A percentile compares a stretch with the other conserved stretches of the same genome.
phyloP scores from a whole-genome alignment of 2,797 vertebrate species.

The Danio choprae region DNA sequence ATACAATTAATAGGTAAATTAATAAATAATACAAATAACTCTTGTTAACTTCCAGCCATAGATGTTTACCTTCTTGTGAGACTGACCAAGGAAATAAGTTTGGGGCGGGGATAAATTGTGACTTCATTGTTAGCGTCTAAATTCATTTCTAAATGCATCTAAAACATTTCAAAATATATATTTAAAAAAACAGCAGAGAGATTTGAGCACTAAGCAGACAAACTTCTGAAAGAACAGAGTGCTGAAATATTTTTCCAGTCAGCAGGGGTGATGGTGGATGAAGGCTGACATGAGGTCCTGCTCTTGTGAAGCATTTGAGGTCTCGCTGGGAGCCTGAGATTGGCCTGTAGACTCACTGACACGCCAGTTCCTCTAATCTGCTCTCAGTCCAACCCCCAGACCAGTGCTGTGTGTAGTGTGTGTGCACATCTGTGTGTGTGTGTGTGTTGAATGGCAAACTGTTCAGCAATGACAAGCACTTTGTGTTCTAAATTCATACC shows the following conservation, averaged over 20 bases:
- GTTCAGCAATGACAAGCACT: too few relatives aligned
- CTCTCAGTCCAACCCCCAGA: constrained; percentile 61
- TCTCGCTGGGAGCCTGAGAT: not conserved
- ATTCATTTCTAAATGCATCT: too few relatives aligned
- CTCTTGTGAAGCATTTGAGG: constrained; percentile 17
- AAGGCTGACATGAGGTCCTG: constrained; percentile 46
- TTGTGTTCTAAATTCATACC: too few relatives aligned
- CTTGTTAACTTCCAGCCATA: too few relatives aligned
- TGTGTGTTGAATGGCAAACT: not conserved
- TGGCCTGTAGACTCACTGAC: constrained; percentile 37
- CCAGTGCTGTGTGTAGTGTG: not conserved
- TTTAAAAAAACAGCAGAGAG: not conserved
- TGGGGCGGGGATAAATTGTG: too few relatives aligned
- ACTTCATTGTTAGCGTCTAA: too few relatives aligned
- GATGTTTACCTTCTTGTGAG: too few relatives aligned
- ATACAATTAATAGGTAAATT: too few relatives aligned
- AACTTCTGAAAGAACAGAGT: not conserved
- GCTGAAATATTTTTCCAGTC: constrained; percentile 21
- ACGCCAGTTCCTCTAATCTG: constrained; percentile 47
- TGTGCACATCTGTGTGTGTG: not conserved
- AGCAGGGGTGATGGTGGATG: constrained; percentile 27
- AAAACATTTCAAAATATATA: too few relatives aligned
- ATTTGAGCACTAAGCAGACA: not conserved
- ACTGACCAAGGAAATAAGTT: too few relatives aligned
- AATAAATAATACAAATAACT: too few relatives aligned